Conservation (phyloP, 2,888 invertebrate species). For the Andrena fulva region DNA sequence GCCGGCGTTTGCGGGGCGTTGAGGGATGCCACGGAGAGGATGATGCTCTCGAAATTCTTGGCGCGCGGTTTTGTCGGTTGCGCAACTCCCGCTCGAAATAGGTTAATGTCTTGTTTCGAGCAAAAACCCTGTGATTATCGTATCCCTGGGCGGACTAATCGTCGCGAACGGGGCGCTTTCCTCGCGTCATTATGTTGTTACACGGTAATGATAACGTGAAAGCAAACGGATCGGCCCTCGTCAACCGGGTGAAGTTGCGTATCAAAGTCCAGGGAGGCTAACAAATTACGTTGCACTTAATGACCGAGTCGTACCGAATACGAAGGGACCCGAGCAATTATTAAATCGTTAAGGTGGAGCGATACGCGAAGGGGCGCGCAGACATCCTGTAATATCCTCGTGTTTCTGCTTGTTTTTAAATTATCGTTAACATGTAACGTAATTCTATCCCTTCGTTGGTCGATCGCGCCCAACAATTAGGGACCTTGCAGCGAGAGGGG, state of each 20-base stretch:
- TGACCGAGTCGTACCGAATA: slow-evolving; percentile 40
- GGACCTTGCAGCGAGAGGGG: no score
- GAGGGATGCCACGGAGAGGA: not conserved
- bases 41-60: not conserved
- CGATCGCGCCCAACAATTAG: slow-evolving; percentile 8
- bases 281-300: slow-evolving; percentile 54
- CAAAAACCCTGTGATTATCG: slow-evolving; percentile 37
- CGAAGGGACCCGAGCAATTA: slow-evolving; percentile 55
- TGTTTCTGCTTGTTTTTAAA: slow-evolving; percentile 40
- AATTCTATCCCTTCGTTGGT: slow-evolving; percentile 5
- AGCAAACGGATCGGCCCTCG: slow-evolving; percentile 25
- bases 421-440: slow-evolving; percentile 54
- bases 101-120: slow-evolving; percentile 7
- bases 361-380: slow-evolving; percentile 25
- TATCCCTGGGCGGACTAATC: slow-evolving; percentile 23
- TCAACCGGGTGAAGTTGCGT: slow-evolving; percentile 34
- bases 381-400: slow-evolving; percentile 42
- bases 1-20: not conserved
- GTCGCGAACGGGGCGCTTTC: slow-evolving; percentile 38
- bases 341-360: slow-evolving; percentile 64
- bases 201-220: slow-evolving; percentile 51
- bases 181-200: slow-evolving; percentile 52
- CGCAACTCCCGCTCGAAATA: not conserved
- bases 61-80: not conserved
- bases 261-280: slow-evolving; percentile 52